These are phyloP conservation scores for Drosophila sturtevanti DNA, from an alignment of 1,140 invertebrate genomes.

Conservation along the genomic window DNA sequence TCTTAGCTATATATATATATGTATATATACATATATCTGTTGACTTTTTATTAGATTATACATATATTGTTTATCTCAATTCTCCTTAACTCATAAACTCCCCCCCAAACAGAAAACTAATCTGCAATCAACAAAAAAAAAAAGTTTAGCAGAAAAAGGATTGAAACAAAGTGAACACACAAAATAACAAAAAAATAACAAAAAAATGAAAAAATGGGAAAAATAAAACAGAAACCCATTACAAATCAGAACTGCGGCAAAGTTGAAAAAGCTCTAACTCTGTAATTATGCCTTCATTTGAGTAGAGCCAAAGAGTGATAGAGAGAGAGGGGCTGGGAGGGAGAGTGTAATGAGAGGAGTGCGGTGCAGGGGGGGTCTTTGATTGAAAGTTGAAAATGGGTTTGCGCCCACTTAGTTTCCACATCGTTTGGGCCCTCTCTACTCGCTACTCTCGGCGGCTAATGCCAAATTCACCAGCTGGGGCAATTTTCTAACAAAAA, in stretches of 20 bases:
- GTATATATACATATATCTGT: no score
- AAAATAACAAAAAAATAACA: constrained; percentile 51
- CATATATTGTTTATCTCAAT: background rate
- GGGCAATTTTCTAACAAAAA: constrained; percentile 39
- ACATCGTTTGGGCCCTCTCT: constrained; percentile 2
- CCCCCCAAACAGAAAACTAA: background rate
- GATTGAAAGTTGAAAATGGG: constrained; percentile 75
- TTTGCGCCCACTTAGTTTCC: constrained; percentile 47
- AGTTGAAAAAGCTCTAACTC: constrained; percentile 67
- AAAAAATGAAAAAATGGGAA: no score
- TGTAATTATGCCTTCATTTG: constrained; percentile 64
- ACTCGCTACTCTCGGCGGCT: no score
- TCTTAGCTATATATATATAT: background rate
- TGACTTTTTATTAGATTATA: no score
- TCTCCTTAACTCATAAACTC: background rate
- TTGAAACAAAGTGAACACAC: background rate
- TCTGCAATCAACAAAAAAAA: background rate
- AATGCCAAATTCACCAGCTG: constrained; percentile 44
- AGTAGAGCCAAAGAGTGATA: background rate
- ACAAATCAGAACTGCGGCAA: constrained; percentile 74
- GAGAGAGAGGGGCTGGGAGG: background rate
- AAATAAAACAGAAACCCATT: constrained; percentile 43
- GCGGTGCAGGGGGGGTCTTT: constrained; percentile 31
- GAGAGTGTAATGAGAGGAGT: background rate
- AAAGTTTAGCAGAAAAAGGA: background rate